phyloP scores from a whole-genome alignment of 2,797 vertebrate genomes.

The Sebastes taczanowskii region DNA sequence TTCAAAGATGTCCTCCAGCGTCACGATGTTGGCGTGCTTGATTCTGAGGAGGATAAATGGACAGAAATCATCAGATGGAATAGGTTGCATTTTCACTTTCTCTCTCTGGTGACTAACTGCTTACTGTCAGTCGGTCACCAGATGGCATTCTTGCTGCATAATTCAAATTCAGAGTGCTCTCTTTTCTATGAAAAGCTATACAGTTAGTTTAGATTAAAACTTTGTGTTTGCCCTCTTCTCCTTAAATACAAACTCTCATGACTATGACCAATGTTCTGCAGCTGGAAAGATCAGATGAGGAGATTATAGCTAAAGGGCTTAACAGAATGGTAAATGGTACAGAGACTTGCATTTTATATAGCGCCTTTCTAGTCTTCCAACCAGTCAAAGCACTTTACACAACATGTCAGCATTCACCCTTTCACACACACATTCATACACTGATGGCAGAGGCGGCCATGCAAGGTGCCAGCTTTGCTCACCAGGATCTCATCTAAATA shows the following conservation, averaged over 20 bases:
- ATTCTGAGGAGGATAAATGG: constrained; percentile 81
- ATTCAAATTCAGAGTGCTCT: constrained; percentile 25
- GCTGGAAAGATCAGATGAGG: neutral
- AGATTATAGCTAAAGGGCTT: neutral
- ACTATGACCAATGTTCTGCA: neutral
- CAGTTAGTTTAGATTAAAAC: constrained; percentile 8
- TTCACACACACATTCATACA: no score
- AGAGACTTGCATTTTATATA: no score
- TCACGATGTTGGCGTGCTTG: constrained; percentile 96
- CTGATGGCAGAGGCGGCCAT: no score
- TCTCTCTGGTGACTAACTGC: neutral
- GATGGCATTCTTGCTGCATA: constrained; percentile 64
- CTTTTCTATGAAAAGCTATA: neutral
- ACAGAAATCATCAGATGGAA: constrained; percentile 3
- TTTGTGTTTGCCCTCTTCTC: neutral
- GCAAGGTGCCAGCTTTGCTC: no score
- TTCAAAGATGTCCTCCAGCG: constrained; percentile 97
- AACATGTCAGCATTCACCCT: no score
- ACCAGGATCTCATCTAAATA: no score
- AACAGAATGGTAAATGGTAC: neutral
- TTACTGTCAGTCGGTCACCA: constrained; percentile 49
- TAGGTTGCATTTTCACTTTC: neutral
- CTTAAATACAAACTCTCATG: neutral
- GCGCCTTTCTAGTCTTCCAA: no score
- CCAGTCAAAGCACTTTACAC: no score